Evolutionary conservation across 2,888 invertebrate genomes (phyloP), one percentile per base, ranked within the genome.

Genomic region (Dolichopus griseipennis): DNA sequence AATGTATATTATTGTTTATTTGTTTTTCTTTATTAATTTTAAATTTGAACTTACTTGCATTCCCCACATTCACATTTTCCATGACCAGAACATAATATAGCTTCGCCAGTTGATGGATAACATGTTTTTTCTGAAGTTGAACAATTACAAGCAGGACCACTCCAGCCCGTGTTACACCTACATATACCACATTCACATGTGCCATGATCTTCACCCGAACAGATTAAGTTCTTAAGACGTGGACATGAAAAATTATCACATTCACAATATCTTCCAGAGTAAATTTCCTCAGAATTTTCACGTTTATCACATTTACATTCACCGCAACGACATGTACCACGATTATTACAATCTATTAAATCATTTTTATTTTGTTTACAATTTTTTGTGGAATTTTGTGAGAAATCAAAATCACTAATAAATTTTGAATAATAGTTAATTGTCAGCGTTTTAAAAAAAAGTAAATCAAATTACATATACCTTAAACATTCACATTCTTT

Each of bases 201-300:
- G 21, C 93, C 93, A 72, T 0, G 88, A 84, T 12, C 88, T 90
- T 66, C 86, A 87, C 90, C 91, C 64, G 91, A 90, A 79, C 93
- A 94, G 66, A 90, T 81, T 74, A 84, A 81, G 69, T 88, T 91
- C 81, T 86, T 88, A 83, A 87, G 87, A 75, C 91, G 87, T 78
- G 92, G 92, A 79, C 96, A 96, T 22, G 91, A 90, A 83, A 92
- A 94, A 83, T 95, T 92, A 83, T 96, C 95, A 81, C 95, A 96
- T 80, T 96, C 90, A 80, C 95, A 96, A 83, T 85, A 92, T 69
- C 85, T 84, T 0, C 93, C 93, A 41, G 87, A 66, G 72, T 72
- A 76, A 75, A 88, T 87, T 84, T 89, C 88, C 43, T 83, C 81
- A 5, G 84, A 80, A 76, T 88, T 87, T 10, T 83, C 82, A 77